Conservation (phyloP, 2,797 vertebrate genomes). For the Cebuella pygmaea region DNA sequence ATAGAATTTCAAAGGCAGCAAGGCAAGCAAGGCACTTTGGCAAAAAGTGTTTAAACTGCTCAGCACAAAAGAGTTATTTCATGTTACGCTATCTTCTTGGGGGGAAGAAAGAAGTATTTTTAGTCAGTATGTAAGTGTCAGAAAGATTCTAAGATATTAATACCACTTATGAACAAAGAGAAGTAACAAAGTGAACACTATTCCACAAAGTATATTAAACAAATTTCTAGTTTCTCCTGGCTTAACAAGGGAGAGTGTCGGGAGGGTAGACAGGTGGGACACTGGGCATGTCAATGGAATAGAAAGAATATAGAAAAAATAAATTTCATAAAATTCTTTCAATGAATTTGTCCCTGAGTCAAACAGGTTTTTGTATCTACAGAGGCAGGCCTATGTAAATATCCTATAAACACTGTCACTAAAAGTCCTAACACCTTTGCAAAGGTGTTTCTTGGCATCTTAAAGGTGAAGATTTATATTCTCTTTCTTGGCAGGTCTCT, state of each 20-base stretch:
- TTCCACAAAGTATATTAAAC: neutral
- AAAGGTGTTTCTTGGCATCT: constrained; percentile 26
- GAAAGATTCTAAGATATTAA: constrained; percentile 18
- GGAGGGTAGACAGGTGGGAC: rapidly evolving
- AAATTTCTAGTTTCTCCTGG: neutral
- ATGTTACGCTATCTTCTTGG: neutral
- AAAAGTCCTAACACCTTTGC: neutral
- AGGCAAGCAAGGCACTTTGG: neutral
- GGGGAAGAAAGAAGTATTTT: neutral
- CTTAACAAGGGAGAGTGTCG: neutral
- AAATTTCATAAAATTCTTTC: neutral
- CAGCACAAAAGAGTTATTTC: neutral
- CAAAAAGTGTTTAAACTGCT: neutral
- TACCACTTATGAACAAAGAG: constrained; percentile 2
- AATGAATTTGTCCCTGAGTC: neutral
- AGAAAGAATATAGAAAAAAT: neutral
- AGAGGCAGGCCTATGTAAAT: neutral
- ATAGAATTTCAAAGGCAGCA: constrained; percentile 9
- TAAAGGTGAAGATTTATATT: constrained; percentile 9
- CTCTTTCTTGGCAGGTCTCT: neutral
- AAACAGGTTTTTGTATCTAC: neutral
- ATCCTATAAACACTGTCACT: neutral
- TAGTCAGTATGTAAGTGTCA: neutral
- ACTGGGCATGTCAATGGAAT: neutral
- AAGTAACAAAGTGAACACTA: constrained; percentile 1